Conservation (phyloP, 2,113 vertebrate genomes). For the Paracanthobrama guichenoti region DNA sequence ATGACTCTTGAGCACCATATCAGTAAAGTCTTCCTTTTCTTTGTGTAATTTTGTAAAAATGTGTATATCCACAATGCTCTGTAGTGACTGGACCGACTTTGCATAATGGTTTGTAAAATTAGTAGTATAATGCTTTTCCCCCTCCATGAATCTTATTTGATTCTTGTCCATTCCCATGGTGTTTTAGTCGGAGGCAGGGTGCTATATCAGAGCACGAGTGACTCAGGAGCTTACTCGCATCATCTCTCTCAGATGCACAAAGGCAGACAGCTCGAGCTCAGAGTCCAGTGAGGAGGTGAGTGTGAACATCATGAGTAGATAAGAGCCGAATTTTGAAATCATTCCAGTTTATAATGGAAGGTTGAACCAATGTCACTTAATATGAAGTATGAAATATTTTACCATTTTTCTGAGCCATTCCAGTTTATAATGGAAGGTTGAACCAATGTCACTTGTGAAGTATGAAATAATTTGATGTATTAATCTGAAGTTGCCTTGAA, state of each 20-base stretch:
- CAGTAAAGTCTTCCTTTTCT: too few relatives aligned
- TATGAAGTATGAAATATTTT: background rate
- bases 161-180: background rate
- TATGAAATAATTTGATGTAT: background rate
- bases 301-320: background rate
- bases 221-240: constrained; percentile 36
- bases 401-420: too few relatives aligned
- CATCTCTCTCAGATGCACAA: constrained; percentile 59
- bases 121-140: background rate
- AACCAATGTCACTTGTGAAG: too few relatives aligned
- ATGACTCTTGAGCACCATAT: too few relatives aligned
- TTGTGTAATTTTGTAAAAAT: background rate
- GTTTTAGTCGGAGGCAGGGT: constrained; percentile 55
- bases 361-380: too few relatives aligned
- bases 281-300: constrained; percentile 71
- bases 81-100: background rate
- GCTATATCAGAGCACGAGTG: constrained; percentile 56
- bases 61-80: constrained; percentile 44
- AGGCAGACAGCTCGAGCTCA: constrained; percentile 62
- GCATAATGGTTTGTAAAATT: constrained; percentile 11
- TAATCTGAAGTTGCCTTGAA: background rate
- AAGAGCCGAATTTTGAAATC: too few relatives aligned
- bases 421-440: too few relatives aligned
- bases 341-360: too few relatives aligned
- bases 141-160: background rate